These are phyloP conservation scores for Stegophylla sp. DNA, from an alignment of 2,888 invertebrate genomes.

Conservation along the genomic window DNA sequence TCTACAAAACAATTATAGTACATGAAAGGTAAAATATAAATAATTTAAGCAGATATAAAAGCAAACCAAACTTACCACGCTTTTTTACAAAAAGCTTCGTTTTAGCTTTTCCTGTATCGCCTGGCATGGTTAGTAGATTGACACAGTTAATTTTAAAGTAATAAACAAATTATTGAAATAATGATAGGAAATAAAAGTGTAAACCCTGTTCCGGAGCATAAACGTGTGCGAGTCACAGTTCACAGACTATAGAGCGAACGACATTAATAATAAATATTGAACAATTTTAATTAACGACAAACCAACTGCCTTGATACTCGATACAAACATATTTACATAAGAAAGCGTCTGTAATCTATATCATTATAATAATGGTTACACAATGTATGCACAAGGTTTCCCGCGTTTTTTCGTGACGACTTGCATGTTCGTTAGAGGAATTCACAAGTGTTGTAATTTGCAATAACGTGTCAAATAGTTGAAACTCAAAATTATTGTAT, in stretches of 20 bases:
- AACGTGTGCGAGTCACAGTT: too few relatives aligned
- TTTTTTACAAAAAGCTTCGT: constrained; percentile 44
- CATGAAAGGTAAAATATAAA: neutral
- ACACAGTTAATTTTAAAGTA: neutral
- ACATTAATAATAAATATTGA: too few relatives aligned
- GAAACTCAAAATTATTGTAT: too few relatives aligned
- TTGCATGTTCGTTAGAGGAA: neutral
- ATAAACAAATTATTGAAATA: too few relatives aligned
- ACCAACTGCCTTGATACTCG: too few relatives aligned
- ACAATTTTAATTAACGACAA: too few relatives aligned
- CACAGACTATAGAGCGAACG: too few relatives aligned
- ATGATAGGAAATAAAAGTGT: too few relatives aligned
- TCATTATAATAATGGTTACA: neutral
- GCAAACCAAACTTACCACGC: constrained; percentile 20
- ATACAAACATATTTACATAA: too few relatives aligned
- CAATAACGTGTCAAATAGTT: too few relatives aligned
- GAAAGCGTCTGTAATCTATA: neutral
- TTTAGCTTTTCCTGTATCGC: neutral
- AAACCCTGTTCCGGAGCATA: too few relatives aligned
- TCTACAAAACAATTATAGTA: constrained; percentile 67
- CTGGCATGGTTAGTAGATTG: neutral
- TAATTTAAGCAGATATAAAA: neutral
- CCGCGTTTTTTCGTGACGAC: constrained; percentile 16
- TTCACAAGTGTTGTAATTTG: too few relatives aligned
- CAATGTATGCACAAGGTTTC: constrained; percentile 14